Evolutionary conservation across 1,140 invertebrate genomes (phyloP).

Genomic region (Drosophila bocqueti): DNA sequence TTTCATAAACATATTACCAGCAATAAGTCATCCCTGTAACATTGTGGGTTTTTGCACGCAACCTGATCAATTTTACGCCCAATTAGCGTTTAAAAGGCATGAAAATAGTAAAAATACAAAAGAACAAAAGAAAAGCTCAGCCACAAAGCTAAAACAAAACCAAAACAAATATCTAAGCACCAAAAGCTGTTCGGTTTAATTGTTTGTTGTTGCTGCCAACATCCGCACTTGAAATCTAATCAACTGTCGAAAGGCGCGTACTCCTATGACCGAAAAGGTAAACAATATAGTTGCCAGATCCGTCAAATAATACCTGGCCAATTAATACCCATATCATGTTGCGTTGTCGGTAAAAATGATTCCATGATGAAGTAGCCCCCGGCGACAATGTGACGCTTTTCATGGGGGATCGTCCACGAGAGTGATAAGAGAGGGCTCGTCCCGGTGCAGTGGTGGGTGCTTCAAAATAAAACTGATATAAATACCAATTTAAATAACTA

Average conservation of each 20-base stretch:
- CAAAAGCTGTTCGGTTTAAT: conserved; percentile 38
- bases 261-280: conserved; percentile 24
- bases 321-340: conserved; percentile 13
- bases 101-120: conserved; percentile 1
- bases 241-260: conserved; percentile 36
- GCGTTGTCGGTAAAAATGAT: neutral
- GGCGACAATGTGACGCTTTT: conserved; percentile 1
- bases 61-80: conserved; percentile 49
- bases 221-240: conserved; percentile 67
- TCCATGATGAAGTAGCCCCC: conserved; percentile 1
- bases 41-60: conserved; percentile 21
- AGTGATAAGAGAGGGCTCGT: conserved; percentile 25
- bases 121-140: conserved; percentile 41
- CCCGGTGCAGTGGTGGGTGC: conserved; percentile 2
- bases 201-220: conserved; percentile 40
- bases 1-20: neutral
- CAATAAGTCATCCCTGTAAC: conserved; percentile 1
- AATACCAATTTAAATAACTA: neutral
- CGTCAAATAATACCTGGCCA: neutral
- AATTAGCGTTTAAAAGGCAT: conserved; percentile 62
- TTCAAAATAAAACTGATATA: neutral
- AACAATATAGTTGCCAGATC: conserved; percentile 36
- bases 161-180: conserved; percentile 30
- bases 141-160: conserved; percentile 22
- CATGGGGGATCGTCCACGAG: neutral